Percentiles rank a stretch among this genome's conserved stretches.
Evolutionary conservation across 2,797 vertebrate species (phyloP).

Genomic region (Arnoldichthys spilopterus): DNA sequence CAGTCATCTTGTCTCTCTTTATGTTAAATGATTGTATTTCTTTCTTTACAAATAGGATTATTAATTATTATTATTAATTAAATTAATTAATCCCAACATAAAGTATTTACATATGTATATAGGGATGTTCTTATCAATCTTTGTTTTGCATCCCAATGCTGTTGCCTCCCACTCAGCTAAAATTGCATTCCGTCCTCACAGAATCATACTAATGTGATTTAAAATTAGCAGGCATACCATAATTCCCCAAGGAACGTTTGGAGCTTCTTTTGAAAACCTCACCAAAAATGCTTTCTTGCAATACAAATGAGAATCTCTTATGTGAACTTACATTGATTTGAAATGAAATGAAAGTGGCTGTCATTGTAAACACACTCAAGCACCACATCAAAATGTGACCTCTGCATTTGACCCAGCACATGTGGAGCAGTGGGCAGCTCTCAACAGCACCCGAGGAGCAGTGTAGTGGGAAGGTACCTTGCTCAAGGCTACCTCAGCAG

Average conservation of each 20-base stretch:
- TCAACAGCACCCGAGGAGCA: no score
- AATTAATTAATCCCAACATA: background rate
- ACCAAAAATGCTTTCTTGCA: no score
- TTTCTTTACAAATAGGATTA: background rate
- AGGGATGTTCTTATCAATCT: background rate
- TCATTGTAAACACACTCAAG: no score
- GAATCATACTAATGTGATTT: conserved; percentile 39
- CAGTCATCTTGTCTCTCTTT: conserved; percentile 4
- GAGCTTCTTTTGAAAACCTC: no score
- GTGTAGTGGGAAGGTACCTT: no score
- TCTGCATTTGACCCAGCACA: no score
- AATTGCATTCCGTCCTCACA: conserved; percentile 24
- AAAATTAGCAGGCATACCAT: conserved; percentile 34
- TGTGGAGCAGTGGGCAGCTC: no score
- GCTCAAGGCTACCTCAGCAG: no score
- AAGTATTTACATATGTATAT: background rate
- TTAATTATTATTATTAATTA: background rate
- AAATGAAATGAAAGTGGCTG: no score
- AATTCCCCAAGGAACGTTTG: conserved; percentile 12
- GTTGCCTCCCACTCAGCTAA: conserved; percentile 18
- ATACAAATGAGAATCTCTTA: background rate
- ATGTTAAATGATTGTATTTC: background rate
- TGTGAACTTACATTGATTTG: conserved; percentile 19
- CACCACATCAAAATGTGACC: no score
- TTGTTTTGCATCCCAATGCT: background rate